Evolutionary conservation across 1,140 invertebrate genomes (phyloP), one percentile per base, ranked within the genome.

Genomic region (Bombus consobrinus): DNA sequence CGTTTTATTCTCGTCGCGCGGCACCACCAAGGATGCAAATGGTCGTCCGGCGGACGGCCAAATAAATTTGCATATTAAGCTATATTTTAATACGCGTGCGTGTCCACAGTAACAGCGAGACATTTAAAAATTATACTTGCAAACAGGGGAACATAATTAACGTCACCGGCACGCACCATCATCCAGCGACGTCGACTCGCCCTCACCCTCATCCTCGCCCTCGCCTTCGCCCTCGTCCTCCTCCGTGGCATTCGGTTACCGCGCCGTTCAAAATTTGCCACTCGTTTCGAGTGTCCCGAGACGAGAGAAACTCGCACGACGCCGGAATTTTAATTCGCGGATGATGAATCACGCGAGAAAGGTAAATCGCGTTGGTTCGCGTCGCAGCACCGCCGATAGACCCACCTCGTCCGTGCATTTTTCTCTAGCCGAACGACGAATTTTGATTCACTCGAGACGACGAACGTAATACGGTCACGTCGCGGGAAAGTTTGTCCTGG

Each of bases 81-180:
- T 91, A 91, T 91, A 91, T 91, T 92, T 91, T 93, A 92, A 85
- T 89, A 88, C 88, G 87, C 87, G 87, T 86, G 90, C 90, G 88
- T 90, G 89, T 89, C 87, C 89, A 76, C 85, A 41, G 83, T 88
- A 77, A 86, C 93, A 86, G 91, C 86, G 87, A 90, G 89, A 92
- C 91, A 90, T 92, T 92, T 93, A 91, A 92, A 93, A 92, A 93
- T 93, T 92, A 92, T 92, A 93, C 92, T 93, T 93, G 92, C 92
- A 92, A 93, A 93, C 90, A 84, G 41, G 77, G 41, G 83, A 84
- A 87, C 91, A 88, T 93, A 93, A 93, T 92, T 93, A 93, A 92
- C 88, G 92, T 93, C 92, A 92, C 73, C 78, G 91, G 90, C 91
- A 93, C 93, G 91, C 92, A 91, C 91, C 90, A 92, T 93, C 93